These are phyloP conservation scores for Chiridota heheva DNA, from an alignment of 35 echinoderm and acorn worm genomes.

Conservation along the genomic window DNA sequence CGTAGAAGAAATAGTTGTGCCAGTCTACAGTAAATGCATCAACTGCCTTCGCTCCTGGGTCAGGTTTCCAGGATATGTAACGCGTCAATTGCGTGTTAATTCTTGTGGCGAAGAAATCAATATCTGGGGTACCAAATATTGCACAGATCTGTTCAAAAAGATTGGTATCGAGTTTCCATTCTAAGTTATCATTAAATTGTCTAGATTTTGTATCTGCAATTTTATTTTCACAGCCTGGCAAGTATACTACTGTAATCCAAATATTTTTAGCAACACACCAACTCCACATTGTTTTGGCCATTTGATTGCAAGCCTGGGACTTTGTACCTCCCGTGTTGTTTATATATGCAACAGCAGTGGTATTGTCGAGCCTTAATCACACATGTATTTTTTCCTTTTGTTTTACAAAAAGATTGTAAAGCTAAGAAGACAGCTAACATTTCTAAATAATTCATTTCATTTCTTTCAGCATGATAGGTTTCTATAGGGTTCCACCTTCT, in stretches of 20 bases:
- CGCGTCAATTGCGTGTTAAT: slow-evolving; percentile 44
- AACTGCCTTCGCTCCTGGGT: slow-evolving; percentile 35
- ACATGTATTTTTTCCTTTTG: slow-evolving; percentile 24
- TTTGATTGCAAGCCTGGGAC: slow-evolving; percentile 61
- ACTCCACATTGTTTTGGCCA: slow-evolving; percentile 11
- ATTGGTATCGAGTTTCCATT: slow-evolving; percentile 14
- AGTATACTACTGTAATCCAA: not conserved
- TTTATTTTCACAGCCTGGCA: not conserved
- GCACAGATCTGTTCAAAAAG: slow-evolving; percentile 46
- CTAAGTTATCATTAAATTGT: slow-evolving; percentile 17
- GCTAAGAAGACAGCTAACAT: slow-evolving; percentile 27
- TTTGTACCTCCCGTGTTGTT: slow-evolving; percentile 61
- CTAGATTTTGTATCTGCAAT: slow-evolving; percentile 2
- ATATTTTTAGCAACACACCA: not conserved
- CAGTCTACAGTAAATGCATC: slow-evolving; percentile 64
- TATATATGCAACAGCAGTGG: slow-evolving; percentile 56
- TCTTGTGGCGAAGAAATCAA: slow-evolving; percentile 75
- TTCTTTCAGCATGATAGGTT: not conserved
- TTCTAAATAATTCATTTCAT: slow-evolving; percentile 64
- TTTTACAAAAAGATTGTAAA: slow-evolving; percentile 41
- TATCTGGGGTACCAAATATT: slow-evolving; percentile 46
- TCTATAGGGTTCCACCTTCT: slow-evolving; percentile 53
- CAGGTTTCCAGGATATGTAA: slow-evolving; percentile 78
- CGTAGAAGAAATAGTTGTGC: slow-evolving; percentile 33
- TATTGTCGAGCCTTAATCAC: slow-evolving; percentile 37